phyloP scores from a whole-genome alignment of 2,113 vertebrate species.

The Cyanoliseus patagonus region DNA sequence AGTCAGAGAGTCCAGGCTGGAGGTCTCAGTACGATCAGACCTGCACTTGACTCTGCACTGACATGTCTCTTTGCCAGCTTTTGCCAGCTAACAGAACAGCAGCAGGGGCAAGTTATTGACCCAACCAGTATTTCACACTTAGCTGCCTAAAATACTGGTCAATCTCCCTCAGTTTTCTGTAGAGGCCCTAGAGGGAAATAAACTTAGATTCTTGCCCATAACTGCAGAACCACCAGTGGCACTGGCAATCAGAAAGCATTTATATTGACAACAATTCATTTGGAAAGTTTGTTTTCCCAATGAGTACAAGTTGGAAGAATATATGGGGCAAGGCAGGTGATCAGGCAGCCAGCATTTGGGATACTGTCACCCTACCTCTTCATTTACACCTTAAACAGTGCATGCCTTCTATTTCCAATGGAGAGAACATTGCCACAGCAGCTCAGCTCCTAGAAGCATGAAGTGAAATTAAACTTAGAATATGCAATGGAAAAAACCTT shows the following conservation, averaged over 20 bases:
- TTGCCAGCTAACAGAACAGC: not conserved
- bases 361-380: not conserved
- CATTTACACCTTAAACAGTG: not conserved
- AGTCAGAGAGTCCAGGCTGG: not conserved
- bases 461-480: not conserved
- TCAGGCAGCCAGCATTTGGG: not conserved
- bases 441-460: not conserved
- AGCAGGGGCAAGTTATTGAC: not conserved
- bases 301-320: not conserved
- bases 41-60: not conserved
- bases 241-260: not conserved
- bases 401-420: not conserved
- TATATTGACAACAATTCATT: not conserved
- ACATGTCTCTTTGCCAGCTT: not conserved
- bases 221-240: not conserved
- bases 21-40: not conserved
- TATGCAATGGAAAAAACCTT: not conserved
- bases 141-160: constrained; percentile 43
- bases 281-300: not conserved
- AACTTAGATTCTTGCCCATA: not conserved
- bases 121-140: constrained; percentile 23
- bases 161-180: not conserved
- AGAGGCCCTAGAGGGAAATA: not conserved
- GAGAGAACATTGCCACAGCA: not conserved
- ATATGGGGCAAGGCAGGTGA: not conserved